Base-by-base conservation (phyloP, 2,113 vertebrate species). In the Myanophis thanlyinensis region DNA sequence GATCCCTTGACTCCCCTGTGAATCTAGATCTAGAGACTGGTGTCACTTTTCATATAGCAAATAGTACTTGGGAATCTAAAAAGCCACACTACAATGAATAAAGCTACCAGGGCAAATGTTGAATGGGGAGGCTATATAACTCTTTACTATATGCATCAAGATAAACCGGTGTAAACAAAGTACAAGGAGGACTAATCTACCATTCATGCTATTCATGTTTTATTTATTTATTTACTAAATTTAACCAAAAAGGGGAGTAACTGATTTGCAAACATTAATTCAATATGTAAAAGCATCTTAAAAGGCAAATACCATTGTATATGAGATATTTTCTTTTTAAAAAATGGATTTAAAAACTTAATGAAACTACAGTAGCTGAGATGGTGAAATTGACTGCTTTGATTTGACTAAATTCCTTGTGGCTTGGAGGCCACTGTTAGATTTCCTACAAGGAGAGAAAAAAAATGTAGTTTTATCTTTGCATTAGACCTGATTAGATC, bases 11-110 rank as follows among this genome's bases (percentile, higher is more conserved):
- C 6, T 27, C 25, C 54, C 25, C n/a, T 92, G 91, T 80, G 54
- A 90, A n/a, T 51, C 93, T 88, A 95, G 89, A 95, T 59, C 52
- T 94, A 89, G 93, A 92, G 88, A 73, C 90, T 35, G 52, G 44
- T 73, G 88, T 51, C 97, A 80, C 44, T 97, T 93, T 96, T 89
- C 87, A 93, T 97, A 94, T 95, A 94, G 91, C 86, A 88, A 96
- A 96, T 93, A 92, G 91, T 94, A 89, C 46, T 0, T 46, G 56
- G 90, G 90, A 94, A 96, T 86, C 92, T 93, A 91, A 25, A 44
- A 93, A 8, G 8, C 94, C 94, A 95, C 20, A 96, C 95, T 27
- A 47, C 95, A 92, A 92, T 90, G 91, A 97, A 97, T 91, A 94
- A 96, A 97, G 85, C 12, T 73, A 93, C 93, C 95, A 94, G 93